Conservation (phyloP, 2,888 invertebrate genomes). For the Dasypogon diadema region DNA sequence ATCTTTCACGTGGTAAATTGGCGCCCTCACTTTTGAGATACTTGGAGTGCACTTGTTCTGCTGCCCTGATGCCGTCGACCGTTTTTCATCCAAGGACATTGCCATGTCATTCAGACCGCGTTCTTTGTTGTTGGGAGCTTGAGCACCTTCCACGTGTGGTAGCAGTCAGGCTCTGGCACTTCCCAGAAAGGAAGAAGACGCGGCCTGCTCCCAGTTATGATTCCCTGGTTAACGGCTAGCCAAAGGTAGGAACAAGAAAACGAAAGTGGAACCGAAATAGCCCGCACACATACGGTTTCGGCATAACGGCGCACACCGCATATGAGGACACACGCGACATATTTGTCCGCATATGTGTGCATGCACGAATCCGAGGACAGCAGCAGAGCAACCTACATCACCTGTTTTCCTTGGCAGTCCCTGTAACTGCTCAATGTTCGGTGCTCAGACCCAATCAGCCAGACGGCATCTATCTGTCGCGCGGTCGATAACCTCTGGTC, state of each 20-base stretch:
- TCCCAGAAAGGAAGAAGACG: not conserved
- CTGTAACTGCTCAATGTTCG: too few species aligned
- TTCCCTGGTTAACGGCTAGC: slow-evolving; percentile 68
- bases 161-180: not conserved
- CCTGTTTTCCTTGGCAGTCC: not conserved
- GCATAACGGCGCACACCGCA: slow-evolving; percentile 21
- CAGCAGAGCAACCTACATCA: not conserved
- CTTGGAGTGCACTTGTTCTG: slow-evolving; percentile 58
- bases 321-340: slow-evolving; percentile 46
- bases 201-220: slow-evolving; percentile 58
- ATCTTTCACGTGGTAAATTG: not conserved
- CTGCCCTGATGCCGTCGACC: slow-evolving; percentile 64
- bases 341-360: slow-evolving; percentile 52
- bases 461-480: not conserved
- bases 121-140: slow-evolving; percentile 15
- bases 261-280: slow-evolving; percentile 65
- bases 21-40: not conserved
- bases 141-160: not conserved
- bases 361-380: slow-evolving; percentile 23
- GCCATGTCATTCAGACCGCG: slow-evolving; percentile 61
- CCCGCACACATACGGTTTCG: slow-evolving; percentile 51
- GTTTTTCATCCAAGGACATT: slow-evolving; percentile 69
- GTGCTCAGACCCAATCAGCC: too few species aligned
- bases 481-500: not conserved
- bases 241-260: slow-evolving; percentile 69